A percentile compares a stretch with the other conserved stretches of the same genome.
Evolutionary conservation across 2,113 vertebrate species (phyloP).

Genomic region (Oryctolagus cuniculus): DNA sequence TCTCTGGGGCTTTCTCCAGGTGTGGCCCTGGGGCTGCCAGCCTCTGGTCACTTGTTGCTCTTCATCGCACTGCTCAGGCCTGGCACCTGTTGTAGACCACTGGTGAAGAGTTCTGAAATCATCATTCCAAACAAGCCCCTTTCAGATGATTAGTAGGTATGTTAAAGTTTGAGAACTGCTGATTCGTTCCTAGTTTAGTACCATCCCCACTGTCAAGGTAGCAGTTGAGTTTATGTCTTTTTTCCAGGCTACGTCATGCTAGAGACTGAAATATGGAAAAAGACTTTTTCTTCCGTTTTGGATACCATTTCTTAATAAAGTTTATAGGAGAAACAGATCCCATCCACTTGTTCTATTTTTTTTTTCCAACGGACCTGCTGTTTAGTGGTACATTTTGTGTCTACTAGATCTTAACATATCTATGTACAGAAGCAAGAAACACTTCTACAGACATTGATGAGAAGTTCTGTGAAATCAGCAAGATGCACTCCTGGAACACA

Average conservation of each 20-base stretch:
- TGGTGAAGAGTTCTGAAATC: neutral
- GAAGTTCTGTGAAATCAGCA: neutral
- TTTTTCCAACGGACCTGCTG: neutral
- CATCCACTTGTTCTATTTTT: too few relatives aligned
- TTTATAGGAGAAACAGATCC: neutral
- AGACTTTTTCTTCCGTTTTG: neutral
- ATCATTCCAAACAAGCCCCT: neutral
- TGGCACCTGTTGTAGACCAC: neutral
- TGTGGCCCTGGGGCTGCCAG: constrained; percentile 33
- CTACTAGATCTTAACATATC: neutral
- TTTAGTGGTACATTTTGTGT: neutral
- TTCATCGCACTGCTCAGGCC: neutral
- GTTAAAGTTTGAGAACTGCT: neutral
- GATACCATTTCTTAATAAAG: neutral
- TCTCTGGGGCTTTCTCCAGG: neutral
- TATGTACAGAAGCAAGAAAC: neutral
- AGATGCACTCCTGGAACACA: neutral
- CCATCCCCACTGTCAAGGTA: neutral
- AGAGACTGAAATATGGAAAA: neutral
- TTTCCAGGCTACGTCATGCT: neutral
- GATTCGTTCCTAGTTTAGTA: neutral
- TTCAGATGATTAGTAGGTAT: neutral
- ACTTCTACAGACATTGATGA: neutral
- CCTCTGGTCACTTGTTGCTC: neutral
- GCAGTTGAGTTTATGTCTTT: neutral